Conservation (phyloP, 2,888 invertebrate genomes). For the Meiosimyza platycephala region DNA sequence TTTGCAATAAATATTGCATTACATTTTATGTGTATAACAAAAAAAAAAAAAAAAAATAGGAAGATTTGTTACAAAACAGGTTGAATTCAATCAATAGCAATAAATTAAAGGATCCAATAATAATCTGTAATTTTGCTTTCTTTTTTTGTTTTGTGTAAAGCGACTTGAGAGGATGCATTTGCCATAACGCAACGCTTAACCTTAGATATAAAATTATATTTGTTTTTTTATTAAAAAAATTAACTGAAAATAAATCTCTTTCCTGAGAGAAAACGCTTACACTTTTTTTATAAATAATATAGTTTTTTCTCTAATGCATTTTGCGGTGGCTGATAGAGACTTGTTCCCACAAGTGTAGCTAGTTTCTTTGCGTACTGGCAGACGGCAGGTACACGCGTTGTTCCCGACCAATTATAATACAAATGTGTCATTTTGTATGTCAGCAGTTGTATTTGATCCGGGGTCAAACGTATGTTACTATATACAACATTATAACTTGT, state of each 20-base stretch:
- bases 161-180: neutral
- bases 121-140: neutral
- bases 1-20: too few relatives aligned
- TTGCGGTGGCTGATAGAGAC: conserved; percentile 79
- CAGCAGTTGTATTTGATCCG: conserved; percentile 84
- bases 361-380: conserved; percentile 96
- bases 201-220: neutral
- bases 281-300: conserved; percentile 75
- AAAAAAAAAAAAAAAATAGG: too few relatives aligned
- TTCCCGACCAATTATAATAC: conserved; percentile 92
- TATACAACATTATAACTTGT: conserved; percentile 89
- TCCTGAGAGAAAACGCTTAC: too few relatives aligned
- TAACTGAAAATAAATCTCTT: too few relatives aligned
- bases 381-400: conserved; percentile 90
- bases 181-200: conserved; percentile 17
- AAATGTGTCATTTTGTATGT: conserved; percentile 90
- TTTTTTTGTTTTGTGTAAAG: neutral
- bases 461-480: conserved; percentile 76
- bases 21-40: too few relatives aligned
- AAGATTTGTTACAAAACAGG: too few relatives aligned
- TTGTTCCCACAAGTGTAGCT: conserved; percentile 87
- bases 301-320: conserved; percentile 74
- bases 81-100: too few relatives aligned
- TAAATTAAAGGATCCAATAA: neutral
- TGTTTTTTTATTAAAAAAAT: too few relatives aligned